phyloP scores from a whole-genome alignment of 1,140 invertebrate species.

The Brachionus sp. region DNA sequence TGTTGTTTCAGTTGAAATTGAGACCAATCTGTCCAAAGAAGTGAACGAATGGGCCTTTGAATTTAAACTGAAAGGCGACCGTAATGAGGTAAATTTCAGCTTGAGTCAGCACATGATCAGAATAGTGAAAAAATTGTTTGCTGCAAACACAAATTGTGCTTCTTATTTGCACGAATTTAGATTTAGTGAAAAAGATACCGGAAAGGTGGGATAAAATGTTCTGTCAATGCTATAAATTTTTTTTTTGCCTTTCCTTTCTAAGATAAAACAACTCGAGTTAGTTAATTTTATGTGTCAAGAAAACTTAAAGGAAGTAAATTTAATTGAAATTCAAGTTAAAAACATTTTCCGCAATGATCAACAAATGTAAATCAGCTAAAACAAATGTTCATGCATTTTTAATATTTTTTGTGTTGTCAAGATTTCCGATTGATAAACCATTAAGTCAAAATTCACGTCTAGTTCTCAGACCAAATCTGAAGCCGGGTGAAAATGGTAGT shows the following conservation, averaged over 20 bases:
- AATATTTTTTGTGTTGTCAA: not conserved
- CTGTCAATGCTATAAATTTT: too few species aligned
- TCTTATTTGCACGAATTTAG: not conserved
- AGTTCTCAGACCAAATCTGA: constrained; percentile 17
- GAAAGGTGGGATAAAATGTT: not conserved
- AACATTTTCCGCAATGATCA: not conserved
- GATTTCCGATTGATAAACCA: constrained; percentile 15
- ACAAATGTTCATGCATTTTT: not conserved
- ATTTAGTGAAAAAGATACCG: not conserved
- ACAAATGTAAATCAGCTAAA: constrained; percentile 9
- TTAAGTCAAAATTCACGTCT: not conserved
- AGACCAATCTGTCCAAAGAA: not conserved
- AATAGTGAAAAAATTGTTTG: not conserved
- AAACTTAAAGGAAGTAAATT: not conserved
- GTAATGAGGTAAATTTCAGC: not conserved
- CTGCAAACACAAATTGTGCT: not conserved
- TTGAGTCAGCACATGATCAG: not conserved
- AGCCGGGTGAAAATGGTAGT: constrained; percentile 39
- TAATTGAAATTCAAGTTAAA: constrained; percentile 17
- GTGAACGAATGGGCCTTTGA: not conserved
- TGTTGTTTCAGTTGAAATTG: not conserved
- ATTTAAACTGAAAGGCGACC: not conserved
- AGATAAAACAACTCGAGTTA: constrained; percentile 6
- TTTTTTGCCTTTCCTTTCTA: not conserved
- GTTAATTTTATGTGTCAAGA: not conserved